A percentile compares a stretch with the other conserved stretches of the same genome.
These are phyloP conservation scores for Archips xylosteana DNA, from an alignment of 2,888 invertebrate species.

Conservation along the genomic window DNA sequence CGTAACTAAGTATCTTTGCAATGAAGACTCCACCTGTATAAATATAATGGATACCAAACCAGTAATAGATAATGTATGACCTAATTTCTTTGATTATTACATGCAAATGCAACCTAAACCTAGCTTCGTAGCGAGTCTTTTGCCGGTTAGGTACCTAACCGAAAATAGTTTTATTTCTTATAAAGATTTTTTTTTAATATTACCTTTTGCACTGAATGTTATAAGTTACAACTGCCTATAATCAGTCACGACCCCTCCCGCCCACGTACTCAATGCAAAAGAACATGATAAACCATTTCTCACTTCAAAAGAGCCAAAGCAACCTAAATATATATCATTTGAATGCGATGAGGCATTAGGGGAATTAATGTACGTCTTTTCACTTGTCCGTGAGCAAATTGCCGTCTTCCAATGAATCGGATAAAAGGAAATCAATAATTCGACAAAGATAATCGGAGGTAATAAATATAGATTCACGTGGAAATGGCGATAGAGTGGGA, in stretches of 20 bases:
- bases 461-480: slow-evolving; percentile 29
- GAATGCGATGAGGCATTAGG: slow-evolving; percentile 62
- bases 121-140: too few species aligned
- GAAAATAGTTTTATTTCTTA: too few species aligned
- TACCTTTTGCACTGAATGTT: background rate
- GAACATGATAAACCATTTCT: slow-evolving; percentile 16
- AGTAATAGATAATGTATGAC: too few species aligned
- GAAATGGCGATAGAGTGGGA: slow-evolving; percentile 11
- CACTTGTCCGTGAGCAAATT: slow-evolving; percentile 58
- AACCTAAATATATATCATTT: slow-evolving; percentile 48
- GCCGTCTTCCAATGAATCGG: slow-evolving; percentile 54
- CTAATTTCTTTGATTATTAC: too few species aligned
- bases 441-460: slow-evolving; percentile 48
- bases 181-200: background rate
- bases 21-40: too few species aligned
- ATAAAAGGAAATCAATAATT: slow-evolving; percentile 54
- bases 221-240: background rate
- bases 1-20: too few species aligned
- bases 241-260: background rate
- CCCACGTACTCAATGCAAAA: slow-evolving; percentile 14
- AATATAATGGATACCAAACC: too few species aligned
- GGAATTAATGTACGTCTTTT: slow-evolving; percentile 67
- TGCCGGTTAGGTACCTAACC: too few species aligned
- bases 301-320: background rate
- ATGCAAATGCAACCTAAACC: too few species aligned